Conservation (phyloP, 2,797 vertebrate species). For the Tolypeutes matacus region DNA sequence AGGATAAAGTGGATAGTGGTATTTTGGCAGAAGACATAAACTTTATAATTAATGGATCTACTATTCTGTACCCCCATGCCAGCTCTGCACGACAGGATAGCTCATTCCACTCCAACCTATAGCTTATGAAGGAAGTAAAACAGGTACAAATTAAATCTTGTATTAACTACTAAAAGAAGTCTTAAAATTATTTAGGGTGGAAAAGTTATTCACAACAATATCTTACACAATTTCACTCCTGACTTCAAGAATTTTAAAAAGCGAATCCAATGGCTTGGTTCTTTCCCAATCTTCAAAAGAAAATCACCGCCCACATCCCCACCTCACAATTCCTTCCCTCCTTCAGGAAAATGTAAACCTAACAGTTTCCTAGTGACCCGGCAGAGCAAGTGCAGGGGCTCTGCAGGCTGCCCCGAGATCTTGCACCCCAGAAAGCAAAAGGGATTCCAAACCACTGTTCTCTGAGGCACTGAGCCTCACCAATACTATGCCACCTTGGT, state of each 20-base stretch:
- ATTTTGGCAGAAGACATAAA: neutral
- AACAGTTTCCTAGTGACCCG: constrained; percentile 7
- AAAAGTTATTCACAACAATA: neutral
- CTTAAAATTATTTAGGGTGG: neutral
- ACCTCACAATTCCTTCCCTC: neutral
- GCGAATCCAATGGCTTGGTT: neutral
- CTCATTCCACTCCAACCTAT: neutral
- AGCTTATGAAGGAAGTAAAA: neutral
- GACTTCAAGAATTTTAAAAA: neutral
- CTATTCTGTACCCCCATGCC: neutral
- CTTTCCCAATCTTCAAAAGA: neutral
- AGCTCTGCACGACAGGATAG: neutral
- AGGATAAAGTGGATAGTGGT: too few species aligned
- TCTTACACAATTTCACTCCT: neutral
- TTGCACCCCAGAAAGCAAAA: constrained; percentile 84
- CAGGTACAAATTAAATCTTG: neutral
- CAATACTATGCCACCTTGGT: constrained; percentile 90
- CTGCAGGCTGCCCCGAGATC: neutral
- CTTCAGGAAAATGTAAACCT: neutral
- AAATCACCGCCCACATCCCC: neutral
- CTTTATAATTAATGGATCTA: neutral
- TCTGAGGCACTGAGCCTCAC: constrained; percentile 90
- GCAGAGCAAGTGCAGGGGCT: neutral
- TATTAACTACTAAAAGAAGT: neutral
- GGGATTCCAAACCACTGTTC: constrained; percentile 88